Conservation (phyloP, 2,797 vertebrate species). For the Lepilemur ruficaudatus region DNA sequence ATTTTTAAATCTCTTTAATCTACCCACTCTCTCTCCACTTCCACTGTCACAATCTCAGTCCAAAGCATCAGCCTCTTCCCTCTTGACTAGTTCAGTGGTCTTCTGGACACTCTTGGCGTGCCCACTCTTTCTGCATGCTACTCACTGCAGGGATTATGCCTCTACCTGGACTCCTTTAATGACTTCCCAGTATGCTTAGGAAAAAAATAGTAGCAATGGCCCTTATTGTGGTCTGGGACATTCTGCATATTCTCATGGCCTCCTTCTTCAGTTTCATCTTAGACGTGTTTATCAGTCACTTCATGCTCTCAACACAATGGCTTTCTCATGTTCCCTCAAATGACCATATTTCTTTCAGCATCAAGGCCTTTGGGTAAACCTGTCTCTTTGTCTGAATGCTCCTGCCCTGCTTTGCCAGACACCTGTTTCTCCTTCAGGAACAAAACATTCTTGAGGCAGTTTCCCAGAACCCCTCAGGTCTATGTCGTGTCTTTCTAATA, state of each 20-base stretch:
- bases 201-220: background rate
- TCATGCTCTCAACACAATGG: background rate
- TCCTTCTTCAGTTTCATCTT: background rate
- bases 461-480: background rate
- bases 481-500: background rate
- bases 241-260: background rate
- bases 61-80: background rate
- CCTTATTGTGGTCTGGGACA: background rate
- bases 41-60: background rate
- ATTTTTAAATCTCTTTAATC: background rate
- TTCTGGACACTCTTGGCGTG: background rate
- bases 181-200: background rate
- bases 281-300: background rate
- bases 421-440: conserved; percentile 1
- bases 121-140: background rate
- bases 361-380: background rate
- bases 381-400: background rate
- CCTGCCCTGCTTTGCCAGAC: background rate
- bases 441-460: background rate
- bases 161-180: conserved; percentile 48
- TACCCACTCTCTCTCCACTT: conserved; percentile 54
- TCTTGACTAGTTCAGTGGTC: background rate
- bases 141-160: background rate
- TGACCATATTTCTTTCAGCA: background rate
- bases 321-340: background rate